These are phyloP conservation scores for Eurystomus glaucurus DNA, from an alignment of 2,797 vertebrate genomes.

Conservation along the genomic window DNA sequence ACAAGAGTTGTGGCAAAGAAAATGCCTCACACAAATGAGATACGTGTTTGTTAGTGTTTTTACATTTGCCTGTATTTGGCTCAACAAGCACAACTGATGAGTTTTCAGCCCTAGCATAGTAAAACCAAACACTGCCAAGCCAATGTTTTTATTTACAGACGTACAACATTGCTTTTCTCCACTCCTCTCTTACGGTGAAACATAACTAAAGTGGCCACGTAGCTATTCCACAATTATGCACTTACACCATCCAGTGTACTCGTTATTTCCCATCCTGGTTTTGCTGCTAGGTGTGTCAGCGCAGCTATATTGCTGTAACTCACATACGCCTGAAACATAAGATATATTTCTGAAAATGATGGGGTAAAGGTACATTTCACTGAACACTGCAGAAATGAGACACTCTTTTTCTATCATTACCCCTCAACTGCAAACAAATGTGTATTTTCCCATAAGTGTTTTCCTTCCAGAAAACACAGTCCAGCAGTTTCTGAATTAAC, in stretches of 20 bases:
- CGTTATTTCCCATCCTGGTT: conserved; percentile 81
- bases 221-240: neutral
- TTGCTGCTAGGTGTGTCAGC: conserved; percentile 77
- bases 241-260: conserved; percentile 73
- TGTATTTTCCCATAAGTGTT: neutral
- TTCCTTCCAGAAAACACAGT: neutral
- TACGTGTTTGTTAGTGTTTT: accelerated
- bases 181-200: neutral
- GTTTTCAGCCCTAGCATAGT: neutral
- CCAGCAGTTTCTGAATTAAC: conserved; percentile 53
- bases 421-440: neutral
- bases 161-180: neutral
- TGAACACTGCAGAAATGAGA: neutral
- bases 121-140: neutral
- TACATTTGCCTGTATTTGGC: neutral
- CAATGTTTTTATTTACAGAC: neutral
- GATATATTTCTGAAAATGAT: neutral
- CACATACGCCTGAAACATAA: conserved; percentile 78
- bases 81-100: neutral
- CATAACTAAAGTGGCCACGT: neutral
- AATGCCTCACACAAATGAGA: neutral
- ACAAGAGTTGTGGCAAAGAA: neutral
- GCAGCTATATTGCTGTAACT: conserved; percentile 81
- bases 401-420: neutral
- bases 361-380: neutral